These are phyloP conservation scores for Scyliorhinus canicula DNA, from an alignment of 2,797 vertebrate species.

Conservation along the genomic window DNA sequence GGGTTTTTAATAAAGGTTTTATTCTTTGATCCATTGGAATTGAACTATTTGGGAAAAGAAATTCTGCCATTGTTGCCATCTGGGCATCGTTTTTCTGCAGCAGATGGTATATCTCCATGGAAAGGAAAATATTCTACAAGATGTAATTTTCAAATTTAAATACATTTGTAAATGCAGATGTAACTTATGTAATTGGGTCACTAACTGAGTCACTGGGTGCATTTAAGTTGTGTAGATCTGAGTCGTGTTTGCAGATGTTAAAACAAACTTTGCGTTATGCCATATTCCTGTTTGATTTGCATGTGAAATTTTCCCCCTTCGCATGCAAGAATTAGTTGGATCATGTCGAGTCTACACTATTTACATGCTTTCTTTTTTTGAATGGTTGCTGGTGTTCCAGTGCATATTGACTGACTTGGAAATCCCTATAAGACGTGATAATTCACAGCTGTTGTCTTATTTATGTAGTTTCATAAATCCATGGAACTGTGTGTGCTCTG, in stretches of 20 bases:
- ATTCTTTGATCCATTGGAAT: neutral
- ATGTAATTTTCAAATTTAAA: neutral
- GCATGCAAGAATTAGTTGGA: neutral
- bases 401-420: neutral
- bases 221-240: neutral
- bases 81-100: neutral
- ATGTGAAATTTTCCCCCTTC: neutral
- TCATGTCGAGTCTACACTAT: neutral
- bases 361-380: neutral
- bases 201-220: neutral
- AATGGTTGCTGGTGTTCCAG: neutral
- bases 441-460: neutral
- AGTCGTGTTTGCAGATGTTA: neutral
- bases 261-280: neutral
- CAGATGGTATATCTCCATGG: neutral
- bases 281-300: neutral
- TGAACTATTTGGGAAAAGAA: neutral
- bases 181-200: neutral
- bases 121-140: neutral
- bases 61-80: neutral
- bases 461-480: constrained; percentile 5
- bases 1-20: neutral
- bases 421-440: neutral
- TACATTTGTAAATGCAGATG: neutral
- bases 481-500: neutral